phyloP scores from a whole-genome alignment of 2,888 invertebrate species.

The Calameuta filiformis region DNA sequence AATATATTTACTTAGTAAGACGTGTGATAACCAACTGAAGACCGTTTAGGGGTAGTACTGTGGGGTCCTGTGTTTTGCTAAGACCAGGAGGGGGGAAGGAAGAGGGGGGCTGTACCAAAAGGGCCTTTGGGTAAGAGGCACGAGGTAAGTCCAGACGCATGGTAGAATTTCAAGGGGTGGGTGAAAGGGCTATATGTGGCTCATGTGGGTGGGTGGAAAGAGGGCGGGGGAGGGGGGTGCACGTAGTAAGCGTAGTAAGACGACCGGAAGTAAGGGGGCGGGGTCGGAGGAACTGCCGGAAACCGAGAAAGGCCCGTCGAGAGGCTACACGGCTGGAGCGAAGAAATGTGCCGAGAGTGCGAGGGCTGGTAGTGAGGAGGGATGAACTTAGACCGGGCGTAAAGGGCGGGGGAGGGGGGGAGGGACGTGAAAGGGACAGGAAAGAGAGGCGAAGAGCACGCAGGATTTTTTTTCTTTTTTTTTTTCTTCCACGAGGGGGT shows the following conservation, averaged over 20 bases:
- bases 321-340: conserved; percentile 26
- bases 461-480: background rate
- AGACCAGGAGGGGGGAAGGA: too few species aligned
- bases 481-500: conserved; percentile 18
- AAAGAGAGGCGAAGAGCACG: conserved; percentile 10
- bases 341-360: conserved; percentile 6
- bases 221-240: conserved; percentile 11
- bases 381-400: background rate
- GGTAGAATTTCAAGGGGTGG: background rate
- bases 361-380: conserved; percentile 8
- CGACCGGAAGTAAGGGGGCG: conserved; percentile 53
- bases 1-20: background rate
- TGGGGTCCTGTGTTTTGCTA: background rate
- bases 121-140: background rate
- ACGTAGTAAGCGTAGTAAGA: conserved; percentile 54
- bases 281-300: conserved; percentile 50
- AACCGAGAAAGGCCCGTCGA: conserved; percentile 50
- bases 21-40: background rate
- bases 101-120: too few species aligned
- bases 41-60: background rate
- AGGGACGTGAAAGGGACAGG: conserved; percentile 10
- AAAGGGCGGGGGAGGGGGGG: background rate
- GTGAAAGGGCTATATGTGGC: background rate
- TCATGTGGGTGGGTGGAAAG: background rate
- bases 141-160: background rate